Conservation (phyloP, 2,113 vertebrate species). For the Indri indri region DNA sequence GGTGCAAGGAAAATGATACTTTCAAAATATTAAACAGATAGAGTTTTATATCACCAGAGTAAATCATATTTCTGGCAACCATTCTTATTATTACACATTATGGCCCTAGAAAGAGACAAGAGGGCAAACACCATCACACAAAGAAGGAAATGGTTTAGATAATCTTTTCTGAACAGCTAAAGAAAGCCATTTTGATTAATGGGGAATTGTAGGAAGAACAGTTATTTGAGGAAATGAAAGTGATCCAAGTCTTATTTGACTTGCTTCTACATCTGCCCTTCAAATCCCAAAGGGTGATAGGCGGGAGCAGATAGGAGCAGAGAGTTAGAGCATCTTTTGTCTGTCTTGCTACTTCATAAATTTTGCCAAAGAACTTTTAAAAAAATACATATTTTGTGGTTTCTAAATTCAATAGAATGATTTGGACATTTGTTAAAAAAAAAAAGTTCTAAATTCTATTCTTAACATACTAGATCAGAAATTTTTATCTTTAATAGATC, state of each 20-base stretch:
- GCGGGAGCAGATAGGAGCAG: not conserved
- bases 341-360: not conserved
- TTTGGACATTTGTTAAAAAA: not conserved
- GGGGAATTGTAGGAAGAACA: not conserved
- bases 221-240: not conserved
- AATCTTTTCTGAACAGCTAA: not conserved
- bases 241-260: not conserved
- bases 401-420: not conserved
- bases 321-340: not conserved
- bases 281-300: not conserved
- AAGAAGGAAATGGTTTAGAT: not conserved
- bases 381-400: not conserved
- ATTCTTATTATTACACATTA: not conserved
- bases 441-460: not conserved
- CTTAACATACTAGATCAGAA: not conserved
- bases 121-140: not conserved
- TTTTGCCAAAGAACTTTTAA: not conserved
- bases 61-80: not conserved
- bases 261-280: not conserved
- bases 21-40: not conserved
- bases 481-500: not conserved
- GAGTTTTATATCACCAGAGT: not conserved
- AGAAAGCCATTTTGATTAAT: not conserved
- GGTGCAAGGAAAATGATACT: not conserved
- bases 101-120: not conserved